Base-by-base conservation (phyloP, 2,797 vertebrate genomes). In the Tapera naevia region DNA sequence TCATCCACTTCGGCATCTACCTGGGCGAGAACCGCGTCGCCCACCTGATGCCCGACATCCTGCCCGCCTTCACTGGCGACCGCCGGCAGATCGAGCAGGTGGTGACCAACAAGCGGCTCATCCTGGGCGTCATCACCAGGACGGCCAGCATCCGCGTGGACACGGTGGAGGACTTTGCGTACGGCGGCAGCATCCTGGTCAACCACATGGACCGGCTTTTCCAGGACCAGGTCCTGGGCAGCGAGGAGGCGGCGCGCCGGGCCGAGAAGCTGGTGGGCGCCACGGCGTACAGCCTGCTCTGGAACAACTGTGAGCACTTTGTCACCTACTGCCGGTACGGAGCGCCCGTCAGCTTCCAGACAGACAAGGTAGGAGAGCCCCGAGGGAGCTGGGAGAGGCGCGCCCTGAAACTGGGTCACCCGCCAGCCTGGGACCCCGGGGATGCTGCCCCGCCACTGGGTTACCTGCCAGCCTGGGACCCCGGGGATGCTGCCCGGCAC, bases 261-360 rank as follows among this genome's bases (percentile, higher is more conserved):
- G 99, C 99, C 0, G 99, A 99, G 98, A 98, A 98, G 86, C 97
- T 98, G 87, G 93, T 99, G 94, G 99, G 99, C 22, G 80, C 97
- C 2, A 98, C 98, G 32, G 97, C 97, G 32, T 99, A 99, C 97
- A 99, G 99, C 92, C 96, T 99, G 5, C 98, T 99, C 89, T 99
- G 99, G 99, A 99, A 99, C 98, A 99, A 99, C 98, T 99, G 99
- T 88, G 99, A 99, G 94, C 99, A 99, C 97, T 99, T 99, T 24
- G 99, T 99, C 94, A 99, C 99, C 97, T 98, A 99, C 98, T 99
- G 99, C 98, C 98, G 99, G 94, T 99, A 99, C 8, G 99, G 98
- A 39, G 97, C 98, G 72, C 92, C 98, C 3, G 97, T 99, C 96
- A 99, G 99, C 98, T 98, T 99, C 95, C 99, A 99, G 98, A 99